Percentiles rank a stretch among this genome's conserved stretches.
Evolutionary conservation across 2,888 invertebrate species (phyloP).

Genomic region (Tridacna crocea): DNA sequence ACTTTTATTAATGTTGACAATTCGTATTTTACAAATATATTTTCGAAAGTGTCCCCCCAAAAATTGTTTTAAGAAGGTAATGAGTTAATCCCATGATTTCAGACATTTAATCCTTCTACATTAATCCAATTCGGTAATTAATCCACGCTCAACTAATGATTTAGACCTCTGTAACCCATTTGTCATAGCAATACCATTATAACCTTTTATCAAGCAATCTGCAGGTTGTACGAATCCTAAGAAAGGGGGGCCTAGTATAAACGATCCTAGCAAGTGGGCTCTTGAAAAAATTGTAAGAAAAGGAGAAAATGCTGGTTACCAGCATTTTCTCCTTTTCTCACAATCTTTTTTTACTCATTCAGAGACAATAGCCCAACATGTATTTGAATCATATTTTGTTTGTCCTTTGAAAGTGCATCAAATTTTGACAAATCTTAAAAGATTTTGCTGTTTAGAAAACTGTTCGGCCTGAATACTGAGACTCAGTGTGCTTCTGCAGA

Average conservation of each 20-base stretch:
- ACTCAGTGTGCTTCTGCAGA: too few species aligned
- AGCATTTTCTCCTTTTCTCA: slow-evolving; percentile 1
- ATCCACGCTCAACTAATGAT: background rate
- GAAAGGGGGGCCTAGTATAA: background rate
- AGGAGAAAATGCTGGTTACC: background rate
- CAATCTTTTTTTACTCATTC: background rate
- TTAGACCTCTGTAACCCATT: too few species aligned
- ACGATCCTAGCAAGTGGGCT: background rate
- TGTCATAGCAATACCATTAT: too few species aligned
- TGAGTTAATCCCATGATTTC: slow-evolving; percentile 12
- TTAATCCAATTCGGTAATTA: slow-evolving; percentile 26
- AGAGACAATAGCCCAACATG: too few species aligned
- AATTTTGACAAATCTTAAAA: too few species aligned
- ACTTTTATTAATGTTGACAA: background rate
- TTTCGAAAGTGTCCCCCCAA: background rate
- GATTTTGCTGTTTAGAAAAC: too few species aligned
- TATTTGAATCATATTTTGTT: too few species aligned
- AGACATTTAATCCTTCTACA: slow-evolving; percentile 18
- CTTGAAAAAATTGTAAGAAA: background rate
- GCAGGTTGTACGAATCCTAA: too few species aligned
- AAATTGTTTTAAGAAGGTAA: background rate
- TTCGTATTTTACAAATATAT: background rate
- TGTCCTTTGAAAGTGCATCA: too few species aligned
- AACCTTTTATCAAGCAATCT: too few species aligned
- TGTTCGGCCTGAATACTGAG: too few species aligned